Conservation (phyloP, 2,113 vertebrate genomes). For the Ptilonorhynchus violaceus region DNA sequence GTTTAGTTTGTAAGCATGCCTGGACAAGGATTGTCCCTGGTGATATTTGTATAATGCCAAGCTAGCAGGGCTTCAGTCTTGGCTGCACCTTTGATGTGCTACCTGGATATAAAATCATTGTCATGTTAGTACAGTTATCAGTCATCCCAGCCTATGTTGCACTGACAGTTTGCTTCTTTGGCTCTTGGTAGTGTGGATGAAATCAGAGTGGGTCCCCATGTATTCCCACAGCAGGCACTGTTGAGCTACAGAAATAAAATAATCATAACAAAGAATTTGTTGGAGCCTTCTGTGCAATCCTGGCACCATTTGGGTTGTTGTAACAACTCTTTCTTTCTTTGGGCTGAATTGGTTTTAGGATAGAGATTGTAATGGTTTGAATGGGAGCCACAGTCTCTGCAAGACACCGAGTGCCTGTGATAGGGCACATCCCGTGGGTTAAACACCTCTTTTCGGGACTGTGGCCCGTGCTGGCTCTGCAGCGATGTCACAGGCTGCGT, state of each 20-base stretch:
- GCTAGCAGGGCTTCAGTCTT: background rate
- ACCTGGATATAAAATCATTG: background rate
- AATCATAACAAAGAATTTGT: background rate
- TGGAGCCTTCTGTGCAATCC: background rate
- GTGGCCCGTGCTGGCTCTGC: background rate
- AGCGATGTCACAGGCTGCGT: background rate
- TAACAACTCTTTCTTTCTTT: slow-evolving; percentile 27
- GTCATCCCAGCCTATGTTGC: background rate
- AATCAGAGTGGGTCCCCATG: background rate
- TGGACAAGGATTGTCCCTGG: background rate
- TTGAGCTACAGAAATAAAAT: background rate
- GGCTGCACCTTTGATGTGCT: background rate
- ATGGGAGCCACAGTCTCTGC: background rate
- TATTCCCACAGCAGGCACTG: background rate
- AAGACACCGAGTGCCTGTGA: background rate
- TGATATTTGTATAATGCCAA: background rate
- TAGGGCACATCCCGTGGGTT: background rate
- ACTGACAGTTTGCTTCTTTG: background rate
- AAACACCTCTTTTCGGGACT: background rate
- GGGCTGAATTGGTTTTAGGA: background rate
- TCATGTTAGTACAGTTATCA: background rate
- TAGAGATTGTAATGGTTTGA: background rate
- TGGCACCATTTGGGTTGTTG: background rate
- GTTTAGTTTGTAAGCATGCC: slow-evolving; percentile 22
- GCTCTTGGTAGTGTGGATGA: background rate